Conservation (phyloP, 2,888 invertebrate species). For the Lamproptera curius region DNA sequence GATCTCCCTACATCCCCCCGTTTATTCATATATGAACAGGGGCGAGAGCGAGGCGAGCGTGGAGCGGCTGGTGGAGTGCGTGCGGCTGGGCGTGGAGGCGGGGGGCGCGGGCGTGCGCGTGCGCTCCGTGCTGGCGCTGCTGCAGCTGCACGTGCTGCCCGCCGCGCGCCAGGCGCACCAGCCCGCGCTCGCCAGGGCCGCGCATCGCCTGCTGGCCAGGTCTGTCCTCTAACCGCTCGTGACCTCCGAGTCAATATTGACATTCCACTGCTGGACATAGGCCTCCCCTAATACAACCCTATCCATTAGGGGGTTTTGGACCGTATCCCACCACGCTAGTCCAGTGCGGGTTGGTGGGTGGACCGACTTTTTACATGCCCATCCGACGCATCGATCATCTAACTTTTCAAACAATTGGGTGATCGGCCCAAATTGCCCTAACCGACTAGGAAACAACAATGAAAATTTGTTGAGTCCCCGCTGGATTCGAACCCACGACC, state of each 20-base stretch:
- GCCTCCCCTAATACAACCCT: too few species aligned
- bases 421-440: too few species aligned
- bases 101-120: slow-evolving; percentile 66
- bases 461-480: too few species aligned
- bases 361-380: slow-evolving; percentile 56
- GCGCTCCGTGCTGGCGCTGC: slow-evolving; percentile 52
- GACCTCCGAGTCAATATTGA: too few species aligned
- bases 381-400: too few species aligned
- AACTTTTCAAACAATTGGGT: too few species aligned
- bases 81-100: slow-evolving; percentile 70
- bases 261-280: too few species aligned
- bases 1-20: too few species aligned
- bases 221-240: too few species aligned
- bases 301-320: slow-evolving; percentile 96
- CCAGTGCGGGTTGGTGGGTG: slow-evolving; percentile 83
- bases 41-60: slow-evolving; percentile 78
- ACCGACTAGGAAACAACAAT: too few species aligned
- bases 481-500: too few species aligned
- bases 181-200: slow-evolving; percentile 52
- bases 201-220: slow-evolving; percentile 61
- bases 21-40: too few species aligned
- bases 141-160: slow-evolving; percentile 58
- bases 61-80: slow-evolving; percentile 69
- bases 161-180: slow-evolving; percentile 32
- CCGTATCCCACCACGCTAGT: slow-evolving; percentile 96